Percentiles rank a stretch among this genome's conserved stretches.
phyloP scores from a whole-genome alignment of 2,113 vertebrate species.

The Rhinolophus sinicus region DNA sequence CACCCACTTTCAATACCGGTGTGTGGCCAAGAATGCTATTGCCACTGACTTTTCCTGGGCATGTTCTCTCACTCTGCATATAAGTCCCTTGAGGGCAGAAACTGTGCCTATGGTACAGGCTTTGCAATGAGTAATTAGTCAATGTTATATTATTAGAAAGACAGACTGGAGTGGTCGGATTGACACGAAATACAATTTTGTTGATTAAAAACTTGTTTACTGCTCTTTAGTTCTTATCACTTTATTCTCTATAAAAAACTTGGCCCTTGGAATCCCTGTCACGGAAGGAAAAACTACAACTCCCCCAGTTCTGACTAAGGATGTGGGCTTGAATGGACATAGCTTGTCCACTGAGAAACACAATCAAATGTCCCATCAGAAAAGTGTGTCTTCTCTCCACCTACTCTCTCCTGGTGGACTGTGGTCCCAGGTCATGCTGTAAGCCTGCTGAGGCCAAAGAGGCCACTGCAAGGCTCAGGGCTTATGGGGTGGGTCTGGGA shows the following conservation, averaged over 20 bases:
- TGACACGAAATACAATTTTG: neutral
- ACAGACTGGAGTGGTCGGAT: neutral
- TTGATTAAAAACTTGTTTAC: neutral
- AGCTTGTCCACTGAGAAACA: accelerated
- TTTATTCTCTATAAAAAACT: neutral
- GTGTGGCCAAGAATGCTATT: accelerated
- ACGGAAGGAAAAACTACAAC: neutral
- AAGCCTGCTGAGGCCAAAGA: neutral
- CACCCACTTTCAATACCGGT: accelerated
- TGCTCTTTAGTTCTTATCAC: neutral
- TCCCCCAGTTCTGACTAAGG: neutral
- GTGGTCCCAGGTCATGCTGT: neutral
- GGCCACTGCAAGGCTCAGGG: neutral
- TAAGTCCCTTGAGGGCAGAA: neutral
- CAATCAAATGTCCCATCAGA: neutral
- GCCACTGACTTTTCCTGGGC: neutral
- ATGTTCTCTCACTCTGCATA: neutral
- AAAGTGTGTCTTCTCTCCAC: neutral
- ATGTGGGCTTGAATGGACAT: neutral
- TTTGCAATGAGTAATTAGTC: neutral
- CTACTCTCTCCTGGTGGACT: neutral
- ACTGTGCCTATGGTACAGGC: neutral
- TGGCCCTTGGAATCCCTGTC: neutral
- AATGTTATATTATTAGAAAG: neutral
- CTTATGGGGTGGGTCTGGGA: neutral